Evolutionary conservation across 2,888 invertebrate species (phyloP).

Genomic region (Microctonus hyperodae): DNA sequence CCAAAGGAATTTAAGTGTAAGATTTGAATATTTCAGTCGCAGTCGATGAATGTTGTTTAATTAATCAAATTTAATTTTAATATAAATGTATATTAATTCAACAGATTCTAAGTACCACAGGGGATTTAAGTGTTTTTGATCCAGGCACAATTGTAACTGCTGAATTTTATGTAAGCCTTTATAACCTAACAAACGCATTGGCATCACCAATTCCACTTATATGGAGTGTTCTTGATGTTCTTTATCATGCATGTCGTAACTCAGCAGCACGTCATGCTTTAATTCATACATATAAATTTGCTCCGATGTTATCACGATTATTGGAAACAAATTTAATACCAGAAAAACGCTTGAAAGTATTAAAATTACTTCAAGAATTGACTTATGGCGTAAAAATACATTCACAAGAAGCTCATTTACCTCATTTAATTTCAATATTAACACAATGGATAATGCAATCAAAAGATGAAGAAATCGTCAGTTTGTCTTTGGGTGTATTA

Average conservation of each 20-base stretch:
- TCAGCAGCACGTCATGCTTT: constrained; percentile 70
- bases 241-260: constrained; percentile 71
- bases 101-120: constrained; percentile 71
- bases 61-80: too few relatives aligned
- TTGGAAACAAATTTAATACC: constrained; percentile 67
- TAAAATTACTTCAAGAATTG: constrained; percentile 76
- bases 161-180: constrained; percentile 73
- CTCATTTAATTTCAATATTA: constrained; percentile 72
- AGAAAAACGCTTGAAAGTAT: constrained; percentile 71
- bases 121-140: constrained; percentile 72
- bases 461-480: constrained; percentile 64
- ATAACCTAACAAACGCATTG: constrained; percentile 70
- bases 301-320: constrained; percentile 71
- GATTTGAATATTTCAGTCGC: constrained; percentile 9
- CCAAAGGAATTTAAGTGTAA: constrained; percentile 58
- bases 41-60: too few relatives aligned
- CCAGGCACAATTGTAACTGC: constrained; percentile 71
- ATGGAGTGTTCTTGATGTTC: constrained; percentile 74
- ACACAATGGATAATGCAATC: constrained; percentile 71
- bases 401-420: constrained; percentile 81
- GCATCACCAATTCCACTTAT: constrained; percentile 68
- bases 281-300: constrained; percentile 75
- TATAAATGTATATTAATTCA: constrained; percentile 43
- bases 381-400: constrained; percentile 81
- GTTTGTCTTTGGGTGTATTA: constrained; percentile 72